phyloP scores from a whole-genome alignment of 2,113 vertebrate species.

The Heterotilapia buettikoferi region DNA sequence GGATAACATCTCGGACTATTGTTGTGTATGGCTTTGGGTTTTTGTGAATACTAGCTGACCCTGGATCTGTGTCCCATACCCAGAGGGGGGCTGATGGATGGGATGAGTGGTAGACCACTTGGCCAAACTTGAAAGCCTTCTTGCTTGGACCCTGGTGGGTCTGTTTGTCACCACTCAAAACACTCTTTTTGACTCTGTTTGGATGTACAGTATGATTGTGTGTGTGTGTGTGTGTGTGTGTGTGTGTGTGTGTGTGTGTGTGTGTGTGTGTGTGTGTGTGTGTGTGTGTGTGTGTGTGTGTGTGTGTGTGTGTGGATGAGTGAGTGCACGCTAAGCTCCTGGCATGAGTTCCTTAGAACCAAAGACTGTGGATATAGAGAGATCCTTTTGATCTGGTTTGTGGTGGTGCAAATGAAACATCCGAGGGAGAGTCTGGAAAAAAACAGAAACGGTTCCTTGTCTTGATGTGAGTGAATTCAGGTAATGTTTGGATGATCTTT shows the following conservation, averaged over 20 bases:
- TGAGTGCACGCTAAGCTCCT: constrained; percentile 1
- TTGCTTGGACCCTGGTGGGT: constrained; percentile 20
- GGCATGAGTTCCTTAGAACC: constrained; percentile 7
- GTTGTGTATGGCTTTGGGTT: background rate
- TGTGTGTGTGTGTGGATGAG: background rate
- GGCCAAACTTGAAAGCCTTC: constrained; percentile 54
- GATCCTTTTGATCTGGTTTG: constrained; percentile 48
- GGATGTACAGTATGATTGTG: background rate
- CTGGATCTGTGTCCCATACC: constrained; percentile 19
- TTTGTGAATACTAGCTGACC: constrained; percentile 27
- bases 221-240: background rate
- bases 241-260: background rate
- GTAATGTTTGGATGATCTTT: background rate
- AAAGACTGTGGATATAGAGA: constrained; percentile 7
- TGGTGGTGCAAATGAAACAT: constrained; percentile 29
- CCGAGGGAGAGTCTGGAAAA: background rate
- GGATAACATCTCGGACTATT: background rate
- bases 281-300: background rate
- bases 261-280: no score
- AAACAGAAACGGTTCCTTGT: background rate
- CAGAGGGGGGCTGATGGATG: constrained; percentile 39
- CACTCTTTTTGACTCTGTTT: constrained; percentile 26
- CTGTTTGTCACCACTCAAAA: constrained; percentile 45
- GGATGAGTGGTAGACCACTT: constrained; percentile 35
- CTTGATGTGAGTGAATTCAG: background rate